Evolutionary conservation across 2,797 vertebrate genomes (phyloP).

Genomic region (Acestrorhynchus altus): DNA sequence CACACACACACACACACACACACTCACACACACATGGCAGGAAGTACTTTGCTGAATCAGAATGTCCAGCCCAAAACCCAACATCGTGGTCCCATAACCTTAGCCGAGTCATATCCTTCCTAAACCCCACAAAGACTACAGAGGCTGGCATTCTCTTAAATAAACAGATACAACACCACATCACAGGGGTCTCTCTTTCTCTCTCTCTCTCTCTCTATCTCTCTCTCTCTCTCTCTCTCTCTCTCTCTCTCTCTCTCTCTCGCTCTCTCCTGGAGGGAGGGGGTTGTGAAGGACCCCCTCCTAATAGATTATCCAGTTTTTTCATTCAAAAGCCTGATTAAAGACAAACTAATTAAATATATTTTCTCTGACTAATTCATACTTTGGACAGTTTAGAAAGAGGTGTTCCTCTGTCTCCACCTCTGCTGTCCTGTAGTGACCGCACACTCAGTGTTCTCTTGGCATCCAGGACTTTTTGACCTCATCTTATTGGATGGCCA

Average conservation of each 20-base stretch:
- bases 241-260: slow-evolving; percentile 37
- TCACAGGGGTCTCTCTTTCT: slow-evolving; percentile 40
- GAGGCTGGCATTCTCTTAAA: slow-evolving; percentile 57
- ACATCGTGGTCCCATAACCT: slow-evolving; percentile 52
- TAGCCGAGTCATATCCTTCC: slow-evolving; percentile 55
- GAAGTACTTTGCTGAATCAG: slow-evolving; percentile 77
- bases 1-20: too few species aligned
- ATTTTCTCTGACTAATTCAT: too few species aligned
- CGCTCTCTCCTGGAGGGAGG: slow-evolving; percentile 44
- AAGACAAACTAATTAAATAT: too few species aligned
- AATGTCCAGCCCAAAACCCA: slow-evolving; percentile 52
- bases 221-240: slow-evolving; percentile 45
- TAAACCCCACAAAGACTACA: slow-evolving; percentile 35
- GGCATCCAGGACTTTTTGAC: too few species aligned
- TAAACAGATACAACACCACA: slow-evolving; percentile 55
- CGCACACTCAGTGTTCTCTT: too few species aligned
- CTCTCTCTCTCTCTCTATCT: slow-evolving; percentile 44
- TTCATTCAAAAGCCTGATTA: too few species aligned
- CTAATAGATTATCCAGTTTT: too few species aligned
- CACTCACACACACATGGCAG: slow-evolving; percentile 59
- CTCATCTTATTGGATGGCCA: too few species aligned
- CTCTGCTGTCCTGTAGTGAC: too few species aligned
- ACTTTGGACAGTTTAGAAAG: too few species aligned
- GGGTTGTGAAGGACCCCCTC: too few species aligned
- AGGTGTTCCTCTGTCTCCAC: too few species aligned